Evolutionary conservation across 2,797 vertebrate species (phyloP).

Genomic region (Taeniopygia guttata): DNA sequence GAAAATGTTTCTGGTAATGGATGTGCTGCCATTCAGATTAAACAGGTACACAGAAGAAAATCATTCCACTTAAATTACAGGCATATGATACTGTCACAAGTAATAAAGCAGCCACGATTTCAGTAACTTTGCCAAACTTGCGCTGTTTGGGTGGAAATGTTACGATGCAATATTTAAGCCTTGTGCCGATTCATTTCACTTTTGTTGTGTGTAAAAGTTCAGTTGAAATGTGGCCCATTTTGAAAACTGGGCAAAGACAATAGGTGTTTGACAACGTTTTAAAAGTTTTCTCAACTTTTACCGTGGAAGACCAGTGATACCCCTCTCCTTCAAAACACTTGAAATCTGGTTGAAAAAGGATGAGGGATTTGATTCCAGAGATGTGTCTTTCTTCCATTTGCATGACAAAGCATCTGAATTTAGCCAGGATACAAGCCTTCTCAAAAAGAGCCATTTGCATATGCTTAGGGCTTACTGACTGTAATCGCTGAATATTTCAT

Average conservation of each 20-base stretch:
- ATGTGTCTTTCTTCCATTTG: slow-evolving; percentile 10
- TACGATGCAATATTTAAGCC: not conserved
- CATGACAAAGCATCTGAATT: slow-evolving; percentile 52
- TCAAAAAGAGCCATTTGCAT: slow-evolving; percentile 31
- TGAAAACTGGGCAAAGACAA: not conserved
- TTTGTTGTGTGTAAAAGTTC: not conserved
- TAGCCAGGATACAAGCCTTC: slow-evolving; percentile 24
- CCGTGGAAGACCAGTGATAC: accelerated
- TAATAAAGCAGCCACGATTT: not conserved
- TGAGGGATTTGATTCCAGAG: slow-evolving; percentile 4
- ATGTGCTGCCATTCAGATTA: not conserved
- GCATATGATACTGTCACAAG: not conserved
- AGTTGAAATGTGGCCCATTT: not conserved
- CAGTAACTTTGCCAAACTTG: not conserved
- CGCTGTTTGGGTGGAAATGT: not conserved
- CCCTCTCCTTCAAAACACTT: not conserved
- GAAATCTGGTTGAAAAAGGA: not conserved
- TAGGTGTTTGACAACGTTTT: accelerated
- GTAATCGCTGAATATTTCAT: slow-evolving; percentile 7
- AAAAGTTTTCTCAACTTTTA: not conserved
- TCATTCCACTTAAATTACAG: not conserved
- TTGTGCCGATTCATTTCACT: not conserved
- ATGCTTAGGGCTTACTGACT: not conserved
- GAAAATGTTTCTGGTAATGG: not conserved
- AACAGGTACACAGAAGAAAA: not conserved